Conservation (phyloP, 2,888 invertebrate genomes). For the Cerceris ruficornis region DNA sequence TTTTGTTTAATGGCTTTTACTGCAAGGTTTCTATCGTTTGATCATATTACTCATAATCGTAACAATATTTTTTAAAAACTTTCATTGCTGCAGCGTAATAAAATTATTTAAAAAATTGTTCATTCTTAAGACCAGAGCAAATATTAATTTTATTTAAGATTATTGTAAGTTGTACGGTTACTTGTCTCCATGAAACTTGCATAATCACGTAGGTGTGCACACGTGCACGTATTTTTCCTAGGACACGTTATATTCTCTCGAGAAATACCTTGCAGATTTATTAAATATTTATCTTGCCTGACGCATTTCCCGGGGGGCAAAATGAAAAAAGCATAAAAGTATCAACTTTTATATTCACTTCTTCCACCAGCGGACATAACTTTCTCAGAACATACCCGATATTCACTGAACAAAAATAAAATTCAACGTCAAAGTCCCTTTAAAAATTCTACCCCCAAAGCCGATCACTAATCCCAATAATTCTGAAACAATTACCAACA, state of each 20-base stretch:
- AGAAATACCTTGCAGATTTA: not conserved
- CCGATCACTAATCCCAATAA: not conserved
- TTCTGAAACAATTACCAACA: no score
- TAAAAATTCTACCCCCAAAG: not conserved
- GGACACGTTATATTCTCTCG: not conserved
- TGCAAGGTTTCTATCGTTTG: no score
- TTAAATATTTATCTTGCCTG: conserved; percentile 15
- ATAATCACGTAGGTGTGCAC: not conserved
- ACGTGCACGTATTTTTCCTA: not conserved
- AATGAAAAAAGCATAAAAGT: not conserved
- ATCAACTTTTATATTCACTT: not conserved
- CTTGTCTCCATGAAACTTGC: no score
- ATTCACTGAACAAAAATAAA: not conserved
- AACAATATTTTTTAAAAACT: no score
- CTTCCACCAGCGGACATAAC: not conserved
- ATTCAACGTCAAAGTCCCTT: not conserved
- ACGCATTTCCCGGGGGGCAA: conserved; percentile 1
- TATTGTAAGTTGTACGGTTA: no score
- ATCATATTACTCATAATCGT: no score
- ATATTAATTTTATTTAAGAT: no score
- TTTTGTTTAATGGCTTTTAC: no score
- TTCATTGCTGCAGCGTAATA: no score
- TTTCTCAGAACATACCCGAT: not conserved
- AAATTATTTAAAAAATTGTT: no score
- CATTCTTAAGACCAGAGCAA: no score